A percentile compares a stretch with the other conserved stretches of the same genome.
Evolutionary conservation across 2,888 invertebrate species (phyloP).

Genomic region (Empis livida): DNA sequence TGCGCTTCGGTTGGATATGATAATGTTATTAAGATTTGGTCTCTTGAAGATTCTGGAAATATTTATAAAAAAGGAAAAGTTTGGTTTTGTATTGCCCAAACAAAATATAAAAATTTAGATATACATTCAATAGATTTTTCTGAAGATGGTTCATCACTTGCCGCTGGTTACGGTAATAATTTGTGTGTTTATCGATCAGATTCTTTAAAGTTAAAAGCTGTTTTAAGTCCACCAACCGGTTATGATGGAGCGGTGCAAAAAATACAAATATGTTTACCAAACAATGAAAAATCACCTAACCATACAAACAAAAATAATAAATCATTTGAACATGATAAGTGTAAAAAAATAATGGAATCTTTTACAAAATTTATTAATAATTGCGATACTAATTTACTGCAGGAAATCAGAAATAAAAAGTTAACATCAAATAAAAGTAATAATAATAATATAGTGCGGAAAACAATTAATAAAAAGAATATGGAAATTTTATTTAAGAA

Average conservation of each 20-base stretch:
- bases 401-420: conserved; percentile 15
- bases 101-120: conserved; percentile 46
- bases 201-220: conserved; percentile 43
- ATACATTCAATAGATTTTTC: conserved; percentile 51
- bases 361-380: conserved; percentile 23
- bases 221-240: conserved; percentile 32
- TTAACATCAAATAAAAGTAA: conserved; percentile 12
- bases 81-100: conserved; percentile 53
- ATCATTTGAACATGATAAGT: conserved; percentile 15
- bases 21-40: conserved; percentile 59
- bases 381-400: conserved; percentile 21
- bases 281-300: no score
- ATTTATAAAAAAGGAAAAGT: conserved; percentile 41
- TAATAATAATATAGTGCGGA: neutral
- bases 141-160: conserved; percentile 62
- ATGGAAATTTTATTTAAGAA: conserved; percentile 16
- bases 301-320: no score
- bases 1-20: conserved; percentile 56
- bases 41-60: conserved; percentile 41
- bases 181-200: conserved; percentile 58
- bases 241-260: conserved; percentile 27
- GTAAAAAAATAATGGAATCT: conserved; percentile 21
- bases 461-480: conserved; percentile 2
- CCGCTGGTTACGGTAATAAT: conserved; percentile 50
- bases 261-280: conserved; percentile 18